phyloP scores from a whole-genome alignment of 23 tunicate genomes.

The Oikopleura albicans region DNA sequence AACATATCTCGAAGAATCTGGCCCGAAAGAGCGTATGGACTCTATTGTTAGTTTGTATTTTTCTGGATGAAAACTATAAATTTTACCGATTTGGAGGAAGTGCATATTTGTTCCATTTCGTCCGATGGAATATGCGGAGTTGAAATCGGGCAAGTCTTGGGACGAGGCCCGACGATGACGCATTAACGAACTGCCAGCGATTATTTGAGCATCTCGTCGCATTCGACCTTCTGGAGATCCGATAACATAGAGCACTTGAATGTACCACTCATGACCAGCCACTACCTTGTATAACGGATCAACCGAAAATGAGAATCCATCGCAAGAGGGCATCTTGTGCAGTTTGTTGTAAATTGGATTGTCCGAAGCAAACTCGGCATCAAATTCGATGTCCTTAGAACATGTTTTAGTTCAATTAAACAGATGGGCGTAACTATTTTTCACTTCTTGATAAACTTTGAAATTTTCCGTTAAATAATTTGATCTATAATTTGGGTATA shows the following conservation, averaged over 20 bases:
- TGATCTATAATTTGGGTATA: no score
- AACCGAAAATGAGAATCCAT: slow-evolving; percentile 66
- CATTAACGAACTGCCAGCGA: background rate
- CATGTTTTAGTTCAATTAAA: background rate
- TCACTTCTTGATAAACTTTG: no score
- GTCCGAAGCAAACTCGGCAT: slow-evolving; percentile 75
- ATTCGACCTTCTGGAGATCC: background rate
- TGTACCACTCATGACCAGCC: slow-evolving; percentile 98
- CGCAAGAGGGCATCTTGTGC: slow-evolving; percentile 50
- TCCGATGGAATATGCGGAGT: background rate
- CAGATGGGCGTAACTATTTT: background rate
- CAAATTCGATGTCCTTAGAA: slow-evolving; percentile 58
- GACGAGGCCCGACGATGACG: background rate
- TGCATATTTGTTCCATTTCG: background rate
- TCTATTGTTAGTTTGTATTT: no score
- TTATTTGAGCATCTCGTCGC: background rate
- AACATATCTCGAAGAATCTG: no score
- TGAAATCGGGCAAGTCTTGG: background rate
- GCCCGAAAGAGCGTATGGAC: no score
- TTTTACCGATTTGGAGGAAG: background rate
- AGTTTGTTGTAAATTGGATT: slow-evolving; percentile 40
- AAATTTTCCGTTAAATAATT: no score
- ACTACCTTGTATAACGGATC: slow-evolving; percentile 85
- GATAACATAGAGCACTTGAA: slow-evolving; percentile 36
- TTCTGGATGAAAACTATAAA: no score